phyloP scores from a whole-genome alignment of 2,797 vertebrate genomes.

The Chiloscyllium punctatum region DNA sequence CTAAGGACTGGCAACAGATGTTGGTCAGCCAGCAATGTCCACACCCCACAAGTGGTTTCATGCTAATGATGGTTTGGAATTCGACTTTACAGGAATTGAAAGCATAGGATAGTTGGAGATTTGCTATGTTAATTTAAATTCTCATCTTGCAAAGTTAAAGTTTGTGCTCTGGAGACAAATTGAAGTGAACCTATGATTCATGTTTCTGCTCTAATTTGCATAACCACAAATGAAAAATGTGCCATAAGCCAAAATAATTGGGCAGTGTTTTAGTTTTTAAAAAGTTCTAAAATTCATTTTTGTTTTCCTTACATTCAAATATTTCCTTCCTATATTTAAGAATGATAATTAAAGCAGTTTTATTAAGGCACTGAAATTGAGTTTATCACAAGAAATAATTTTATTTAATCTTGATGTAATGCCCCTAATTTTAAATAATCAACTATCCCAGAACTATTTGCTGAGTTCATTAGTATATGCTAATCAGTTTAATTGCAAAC shows the following conservation, averaged over 20 bases:
- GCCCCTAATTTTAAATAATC: not conserved
- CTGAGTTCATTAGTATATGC: not conserved
- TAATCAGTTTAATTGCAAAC: not conserved
- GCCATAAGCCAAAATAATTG: not conserved
- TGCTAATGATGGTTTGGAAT: no score
- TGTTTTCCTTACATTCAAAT: not conserved
- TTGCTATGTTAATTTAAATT: no score
- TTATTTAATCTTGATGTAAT: not conserved
- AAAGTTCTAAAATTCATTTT: no score
- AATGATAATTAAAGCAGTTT: not conserved
- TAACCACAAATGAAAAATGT: not conserved
- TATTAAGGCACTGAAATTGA: not conserved
- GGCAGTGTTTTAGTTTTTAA: not conserved
- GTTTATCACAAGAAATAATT: not conserved
- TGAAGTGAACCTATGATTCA: not conserved
- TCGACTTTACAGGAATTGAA: no score
- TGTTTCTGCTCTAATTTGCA: not conserved
- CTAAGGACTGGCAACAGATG: no score
- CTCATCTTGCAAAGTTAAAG: no score
- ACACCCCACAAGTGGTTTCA: no score
- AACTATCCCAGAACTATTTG: not conserved
- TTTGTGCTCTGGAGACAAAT: not conserved
- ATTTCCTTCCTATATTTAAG: not conserved
- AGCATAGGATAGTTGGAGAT: no score
- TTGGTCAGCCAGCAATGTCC: no score